A percentile compares a stretch with the other conserved stretches of the same genome.
Evolutionary conservation across 2,113 vertebrate genomes (phyloP).

Genomic region (Elaphurus davidianus): DNA sequence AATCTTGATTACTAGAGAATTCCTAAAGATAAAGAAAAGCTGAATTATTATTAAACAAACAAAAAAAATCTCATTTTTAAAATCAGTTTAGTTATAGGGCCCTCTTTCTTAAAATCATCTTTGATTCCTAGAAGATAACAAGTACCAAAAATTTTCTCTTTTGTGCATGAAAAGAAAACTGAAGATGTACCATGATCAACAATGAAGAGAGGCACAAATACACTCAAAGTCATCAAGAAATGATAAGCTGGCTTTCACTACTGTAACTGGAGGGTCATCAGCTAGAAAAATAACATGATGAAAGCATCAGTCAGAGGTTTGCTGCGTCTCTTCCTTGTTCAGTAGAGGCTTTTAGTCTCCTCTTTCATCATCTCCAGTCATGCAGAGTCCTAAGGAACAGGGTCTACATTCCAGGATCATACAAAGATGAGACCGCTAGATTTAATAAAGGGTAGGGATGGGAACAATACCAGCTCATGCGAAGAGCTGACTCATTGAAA

Average conservation of each 20-base stretch:
- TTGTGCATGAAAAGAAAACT: slow-evolving; percentile 11
- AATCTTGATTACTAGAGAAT: not conserved
- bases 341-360: not conserved
- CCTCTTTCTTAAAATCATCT: not conserved
- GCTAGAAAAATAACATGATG: not conserved
- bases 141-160: not conserved
- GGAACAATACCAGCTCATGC: no score
- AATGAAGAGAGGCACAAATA: not conserved
- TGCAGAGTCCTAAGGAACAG: not conserved
- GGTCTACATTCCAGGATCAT: not conserved
- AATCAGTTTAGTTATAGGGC: not conserved
- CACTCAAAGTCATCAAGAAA: not conserved
- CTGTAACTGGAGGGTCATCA: not conserved
- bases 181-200: not conserved
- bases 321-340: not conserved
- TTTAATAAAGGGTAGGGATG: not conserved
- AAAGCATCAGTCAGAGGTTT: not conserved
- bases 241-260: not conserved
- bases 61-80: not conserved
- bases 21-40: not conserved
- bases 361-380: not conserved
- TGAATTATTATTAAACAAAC: not conserved
- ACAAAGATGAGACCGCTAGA: not conserved
- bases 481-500: no score
- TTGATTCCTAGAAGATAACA: not conserved